Evolutionary conservation across 2,888 invertebrate genomes (phyloP), one percentile per base, ranked within the genome.

Genomic region (Cylindroiulus punctatus): DNA sequence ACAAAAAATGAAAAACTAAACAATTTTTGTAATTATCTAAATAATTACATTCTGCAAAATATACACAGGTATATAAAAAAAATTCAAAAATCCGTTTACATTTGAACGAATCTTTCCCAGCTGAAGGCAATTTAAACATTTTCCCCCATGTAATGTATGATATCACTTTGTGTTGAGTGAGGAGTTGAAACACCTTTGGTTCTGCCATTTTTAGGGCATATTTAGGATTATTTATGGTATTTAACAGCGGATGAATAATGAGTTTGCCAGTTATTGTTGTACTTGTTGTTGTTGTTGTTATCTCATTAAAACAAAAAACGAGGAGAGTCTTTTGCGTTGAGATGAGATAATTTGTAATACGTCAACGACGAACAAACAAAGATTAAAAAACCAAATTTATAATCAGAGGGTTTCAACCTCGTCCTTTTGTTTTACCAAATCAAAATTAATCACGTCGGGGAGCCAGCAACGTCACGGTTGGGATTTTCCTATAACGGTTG

Each of bases 281-380:
- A 7, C n/a, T n/a, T 36, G 57, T 19, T n/a, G 47, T 47, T 17
- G 17, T 47, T 47, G 17, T 47, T 17, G 2, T 17, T 36, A 36
- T 22, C 57, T 57, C 57, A 57, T 57, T 57, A 57, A 57, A 57
- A 57, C 10, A 57, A 57, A 57, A 57, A 36, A 36, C n/a, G 36
- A 36, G 36, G 57, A 19, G n/a, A 22, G 8, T 22, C 19, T n/a
- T 57, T 57, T n/a, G n/a, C 57, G 17, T 57, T 57, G 57, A 57
- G 57, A 57, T 57, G 57, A 57, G 57, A 57, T 57, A 57, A 57
- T 57, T 57, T 57, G 57, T 57, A 57, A 57, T 57, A 19, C 57
- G 57, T 57, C 57, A 57, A 57, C 57, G 19, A 57, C 57, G 19
- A 57, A 57, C 57, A 57, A 57, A 57, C 57, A 57, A 57, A 57